phyloP scores from a whole-genome alignment of 64 coral and sea anemone species.

The Montipora sp. region DNA sequence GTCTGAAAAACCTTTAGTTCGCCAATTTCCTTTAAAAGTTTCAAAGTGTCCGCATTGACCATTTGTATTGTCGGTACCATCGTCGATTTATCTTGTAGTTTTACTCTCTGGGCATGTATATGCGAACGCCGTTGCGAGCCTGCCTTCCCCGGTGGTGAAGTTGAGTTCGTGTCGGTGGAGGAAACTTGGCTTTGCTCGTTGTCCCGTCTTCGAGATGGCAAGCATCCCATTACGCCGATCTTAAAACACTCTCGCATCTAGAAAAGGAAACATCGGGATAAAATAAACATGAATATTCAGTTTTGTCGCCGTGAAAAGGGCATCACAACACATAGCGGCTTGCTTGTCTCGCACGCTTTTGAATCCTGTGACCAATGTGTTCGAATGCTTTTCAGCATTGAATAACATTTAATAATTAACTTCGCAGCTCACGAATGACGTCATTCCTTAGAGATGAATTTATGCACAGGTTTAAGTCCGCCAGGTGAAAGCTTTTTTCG shows the following conservation, averaged over 20 bases:
- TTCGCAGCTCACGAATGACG: slow-evolving; percentile 62
- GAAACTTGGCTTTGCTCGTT: slow-evolving; percentile 41
- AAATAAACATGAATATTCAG: slow-evolving; percentile 58
- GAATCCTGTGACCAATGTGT: not conserved
- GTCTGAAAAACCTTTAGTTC: slow-evolving; percentile 87
- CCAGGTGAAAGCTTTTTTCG: not conserved
- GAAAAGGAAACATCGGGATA: slow-evolving; percentile 45
- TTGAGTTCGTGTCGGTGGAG: slow-evolving; percentile 34
- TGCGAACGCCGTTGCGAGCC: slow-evolving; percentile 58
- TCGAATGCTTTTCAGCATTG: slow-evolving; percentile 51
- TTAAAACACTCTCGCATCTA: slow-evolving; percentile 98
- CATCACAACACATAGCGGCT: slow-evolving; percentile 2
- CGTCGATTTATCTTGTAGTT: slow-evolving; percentile 39
- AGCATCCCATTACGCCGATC: slow-evolving; percentile 80
- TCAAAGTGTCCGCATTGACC: slow-evolving; percentile 88
- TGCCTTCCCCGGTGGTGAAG: slow-evolving; percentile 31
- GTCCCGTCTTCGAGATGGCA: slow-evolving; percentile 76
- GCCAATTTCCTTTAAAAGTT: slow-evolving; percentile 84
- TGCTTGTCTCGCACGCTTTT: not conserved
- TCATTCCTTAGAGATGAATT: slow-evolving; percentile 69
- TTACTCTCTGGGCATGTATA: slow-evolving; percentile 15
- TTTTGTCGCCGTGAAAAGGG: not conserved
- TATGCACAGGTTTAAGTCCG: slow-evolving; percentile 5
- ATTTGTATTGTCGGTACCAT: slow-evolving; percentile 83
- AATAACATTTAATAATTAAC: slow-evolving; percentile 92